A percentile compares a stretch with the other conserved stretches of the same genome.
Evolutionary conservation across 2,797 vertebrate species (phyloP).

Genomic region (Valencia hispanica): DNA sequence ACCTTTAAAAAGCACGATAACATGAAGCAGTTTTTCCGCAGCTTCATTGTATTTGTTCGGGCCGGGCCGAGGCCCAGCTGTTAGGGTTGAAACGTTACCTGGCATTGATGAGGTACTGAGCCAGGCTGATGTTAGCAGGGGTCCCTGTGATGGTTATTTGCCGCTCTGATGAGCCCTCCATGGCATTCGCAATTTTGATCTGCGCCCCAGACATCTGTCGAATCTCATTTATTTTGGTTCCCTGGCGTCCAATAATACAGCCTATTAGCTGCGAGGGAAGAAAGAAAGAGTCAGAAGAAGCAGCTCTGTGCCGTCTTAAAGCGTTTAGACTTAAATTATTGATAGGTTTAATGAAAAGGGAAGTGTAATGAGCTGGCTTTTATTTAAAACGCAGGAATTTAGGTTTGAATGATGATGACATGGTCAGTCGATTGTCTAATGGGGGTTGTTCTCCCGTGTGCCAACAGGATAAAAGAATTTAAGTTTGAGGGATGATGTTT

Average conservation of each 20-base stretch:
- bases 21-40: background rate
- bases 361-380: conserved; percentile 31
- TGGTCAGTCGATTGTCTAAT: conserved; percentile 13
- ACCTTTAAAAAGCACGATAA: background rate
- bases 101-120: conserved; percentile 98
- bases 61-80: conserved; percentile 17
- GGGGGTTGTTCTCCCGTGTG: conserved; percentile 8
- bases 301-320: conserved; percentile 12
- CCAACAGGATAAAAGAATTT: background rate
- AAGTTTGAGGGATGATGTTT: conserved; percentile 16
- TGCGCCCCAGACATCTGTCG: conserved; percentile 98
- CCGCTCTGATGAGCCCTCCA: conserved; percentile 95
- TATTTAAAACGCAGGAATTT: conserved; percentile 30
- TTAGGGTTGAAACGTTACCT: conserved; percentile 80
- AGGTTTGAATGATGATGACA: conserved; percentile 19
- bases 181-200: conserved; percentile 98
- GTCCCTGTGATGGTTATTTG: conserved; percentile 98
- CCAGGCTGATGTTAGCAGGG: conserved; percentile 97
- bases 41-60: conserved; percentile 17
- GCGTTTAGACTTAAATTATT: conserved; percentile 4
- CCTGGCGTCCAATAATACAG: conserved; percentile 98
- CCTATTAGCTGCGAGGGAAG: conserved; percentile 92
- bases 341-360: conserved; percentile 18
- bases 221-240: conserved; percentile 99
- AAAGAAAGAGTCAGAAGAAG: conserved; percentile 42